Evolutionary conservation across 2,113 vertebrate species (phyloP).

Genomic region (Aplodontia rufa): DNA sequence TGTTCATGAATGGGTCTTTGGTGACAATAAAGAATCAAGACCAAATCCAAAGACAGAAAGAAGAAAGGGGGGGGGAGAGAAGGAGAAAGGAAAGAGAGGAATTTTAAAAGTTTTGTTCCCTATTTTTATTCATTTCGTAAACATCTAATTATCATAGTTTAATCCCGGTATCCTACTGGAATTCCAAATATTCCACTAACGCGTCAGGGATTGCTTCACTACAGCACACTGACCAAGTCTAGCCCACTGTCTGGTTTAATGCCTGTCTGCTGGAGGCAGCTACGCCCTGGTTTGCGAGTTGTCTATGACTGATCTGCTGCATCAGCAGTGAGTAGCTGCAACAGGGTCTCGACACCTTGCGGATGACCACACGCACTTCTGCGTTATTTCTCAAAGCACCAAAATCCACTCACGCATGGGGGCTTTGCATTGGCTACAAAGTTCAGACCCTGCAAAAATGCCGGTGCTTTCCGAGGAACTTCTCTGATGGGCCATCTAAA

Average conservation of each 20-base stretch:
- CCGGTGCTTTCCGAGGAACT: neutral
- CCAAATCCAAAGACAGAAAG: neutral
- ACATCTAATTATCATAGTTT: neutral
- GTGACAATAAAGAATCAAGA: neutral
- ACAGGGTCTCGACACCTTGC: neutral
- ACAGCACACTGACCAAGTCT: neutral
- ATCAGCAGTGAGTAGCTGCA: neutral
- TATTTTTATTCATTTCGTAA: neutral
- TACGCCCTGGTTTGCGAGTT: rapidly evolving
- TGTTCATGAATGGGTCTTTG: neutral
- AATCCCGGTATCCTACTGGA: neutral
- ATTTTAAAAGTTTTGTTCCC: neutral
- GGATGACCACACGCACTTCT: neutral
- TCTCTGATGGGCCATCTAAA: neutral
- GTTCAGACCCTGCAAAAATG: neutral
- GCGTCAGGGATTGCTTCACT: neutral
- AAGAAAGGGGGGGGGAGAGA: neutral
- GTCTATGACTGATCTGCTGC: no score
- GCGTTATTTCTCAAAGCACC: neutral
- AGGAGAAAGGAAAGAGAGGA: neutral
- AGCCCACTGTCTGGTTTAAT: neutral
- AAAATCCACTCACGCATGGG: neutral
- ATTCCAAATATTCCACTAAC: neutral
- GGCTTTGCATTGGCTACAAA: neutral
- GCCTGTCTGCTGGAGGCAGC: neutral